Conservation (phyloP, 2,797 vertebrate species). For the Spinus olivaceus region DNA sequence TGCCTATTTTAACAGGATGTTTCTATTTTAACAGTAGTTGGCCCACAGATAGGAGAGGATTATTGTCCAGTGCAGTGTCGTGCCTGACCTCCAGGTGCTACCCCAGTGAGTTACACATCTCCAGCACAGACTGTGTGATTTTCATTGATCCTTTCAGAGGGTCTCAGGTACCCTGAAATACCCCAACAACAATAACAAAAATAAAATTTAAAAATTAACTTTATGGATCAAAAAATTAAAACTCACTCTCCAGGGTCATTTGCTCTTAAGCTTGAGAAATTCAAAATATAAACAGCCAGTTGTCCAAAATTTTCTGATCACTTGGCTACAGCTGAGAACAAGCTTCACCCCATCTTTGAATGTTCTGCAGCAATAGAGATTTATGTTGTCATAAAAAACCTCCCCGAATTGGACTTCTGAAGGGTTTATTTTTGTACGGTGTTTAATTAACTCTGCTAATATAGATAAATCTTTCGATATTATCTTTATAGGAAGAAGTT, state of each 20-base stretch:
- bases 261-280: background rate
- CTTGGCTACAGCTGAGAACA: background rate
- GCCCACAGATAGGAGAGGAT: background rate
- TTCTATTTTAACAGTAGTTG: background rate
- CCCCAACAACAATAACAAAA: background rate
- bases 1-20: too few relatives aligned
- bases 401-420: background rate
- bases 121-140: background rate
- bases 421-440: background rate
- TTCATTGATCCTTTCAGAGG: background rate
- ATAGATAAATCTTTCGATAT: background rate
- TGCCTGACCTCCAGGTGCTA: background rate
- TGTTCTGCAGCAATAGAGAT: background rate
- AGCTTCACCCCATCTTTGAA: background rate
- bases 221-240: background rate
- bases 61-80: rapidly evolving
- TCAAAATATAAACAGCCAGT: background rate
- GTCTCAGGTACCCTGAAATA: background rate
- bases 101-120: background rate
- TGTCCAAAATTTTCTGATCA: background rate
- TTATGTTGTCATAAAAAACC: background rate
- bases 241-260: rapidly evolving
- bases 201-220: background rate
- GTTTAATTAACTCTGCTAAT: background rate
- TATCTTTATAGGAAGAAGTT: background rate